phyloP scores from a whole-genome alignment of 2,888 invertebrate species.

The Pseudococcus viburni region DNA sequence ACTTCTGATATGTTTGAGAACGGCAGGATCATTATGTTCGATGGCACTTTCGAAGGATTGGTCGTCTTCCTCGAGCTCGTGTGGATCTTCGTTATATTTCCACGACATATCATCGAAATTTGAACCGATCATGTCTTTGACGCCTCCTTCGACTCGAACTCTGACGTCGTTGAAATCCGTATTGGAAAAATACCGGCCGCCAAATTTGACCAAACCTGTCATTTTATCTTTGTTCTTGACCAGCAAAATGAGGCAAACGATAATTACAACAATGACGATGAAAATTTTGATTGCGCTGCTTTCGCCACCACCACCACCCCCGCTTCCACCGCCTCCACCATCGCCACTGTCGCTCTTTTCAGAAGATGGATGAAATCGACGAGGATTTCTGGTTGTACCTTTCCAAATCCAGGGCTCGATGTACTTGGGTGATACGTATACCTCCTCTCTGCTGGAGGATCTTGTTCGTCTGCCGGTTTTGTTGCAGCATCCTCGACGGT shows the following conservation, averaged over 20 bases:
- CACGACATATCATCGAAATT: conserved; percentile 38
- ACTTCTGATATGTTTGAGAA: background rate
- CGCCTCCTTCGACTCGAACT: background rate
- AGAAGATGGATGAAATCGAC: background rate
- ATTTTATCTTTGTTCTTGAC: conserved; percentile 16
- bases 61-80: background rate
- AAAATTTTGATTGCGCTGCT: background rate
- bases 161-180: background rate
- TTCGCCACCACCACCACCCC: background rate
- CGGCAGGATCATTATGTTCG: conserved; percentile 1
- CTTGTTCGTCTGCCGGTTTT: background rate
- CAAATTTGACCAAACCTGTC: background rate
- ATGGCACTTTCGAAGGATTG: background rate
- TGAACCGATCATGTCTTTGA: conserved; percentile 8
- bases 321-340: background rate
- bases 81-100: background rate
- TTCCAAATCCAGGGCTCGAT: conserved; percentile 30
- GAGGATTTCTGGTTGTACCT: background rate
- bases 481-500: background rate
- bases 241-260: background rate
- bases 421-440: background rate
- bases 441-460: background rate
- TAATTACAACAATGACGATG: background rate
- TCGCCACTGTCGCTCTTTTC: no score
- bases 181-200: background rate